Evolutionary conservation across 2,888 invertebrate genomes (phyloP).

Genomic region (Philhelius pedissequus): DNA sequence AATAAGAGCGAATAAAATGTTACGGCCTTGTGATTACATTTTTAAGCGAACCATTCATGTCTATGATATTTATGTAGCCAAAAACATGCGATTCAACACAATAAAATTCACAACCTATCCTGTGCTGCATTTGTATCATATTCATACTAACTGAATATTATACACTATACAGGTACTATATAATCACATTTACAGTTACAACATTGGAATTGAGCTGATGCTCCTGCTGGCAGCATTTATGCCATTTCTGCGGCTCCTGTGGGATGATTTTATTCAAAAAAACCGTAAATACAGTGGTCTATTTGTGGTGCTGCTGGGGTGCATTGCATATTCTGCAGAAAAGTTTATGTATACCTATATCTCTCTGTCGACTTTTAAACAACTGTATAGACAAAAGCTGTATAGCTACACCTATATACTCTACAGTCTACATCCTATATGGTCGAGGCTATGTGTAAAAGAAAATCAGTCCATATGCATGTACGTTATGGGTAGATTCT

Average conservation of each 20-base stretch:
- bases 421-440: too few relatives aligned
- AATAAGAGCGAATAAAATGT: not conserved
- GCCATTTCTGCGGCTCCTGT: not conserved
- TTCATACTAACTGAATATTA: too few relatives aligned
- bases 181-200: not conserved
- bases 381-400: not conserved
- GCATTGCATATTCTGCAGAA: slow-evolving; percentile 32
- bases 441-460: too few relatives aligned
- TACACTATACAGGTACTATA: too few relatives aligned
- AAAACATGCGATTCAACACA: slow-evolving; percentile 21
- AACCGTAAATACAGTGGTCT: slow-evolving; percentile 41
- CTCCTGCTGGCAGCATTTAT: not conserved
- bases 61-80: slow-evolving; percentile 12
- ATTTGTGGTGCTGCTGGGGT: slow-evolving; percentile 45
- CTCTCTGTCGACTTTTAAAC: slow-evolving; percentile 41
- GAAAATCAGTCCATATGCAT: not conserved
- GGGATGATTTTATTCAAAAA: slow-evolving; percentile 42
- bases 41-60: slow-evolving; percentile 19
- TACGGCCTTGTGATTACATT: slow-evolving; percentile 2
- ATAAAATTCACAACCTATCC: slow-evolving; percentile 28
- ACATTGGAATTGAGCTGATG: not conserved
- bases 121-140: too few relatives aligned
- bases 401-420: not conserved
- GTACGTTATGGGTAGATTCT: not conserved
- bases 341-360: slow-evolving; percentile 35